Evolutionary conservation across 2,113 vertebrate species (phyloP), one percentile per base, ranked within the genome.

Genomic region (Eretmochelys imbricata): DNA sequence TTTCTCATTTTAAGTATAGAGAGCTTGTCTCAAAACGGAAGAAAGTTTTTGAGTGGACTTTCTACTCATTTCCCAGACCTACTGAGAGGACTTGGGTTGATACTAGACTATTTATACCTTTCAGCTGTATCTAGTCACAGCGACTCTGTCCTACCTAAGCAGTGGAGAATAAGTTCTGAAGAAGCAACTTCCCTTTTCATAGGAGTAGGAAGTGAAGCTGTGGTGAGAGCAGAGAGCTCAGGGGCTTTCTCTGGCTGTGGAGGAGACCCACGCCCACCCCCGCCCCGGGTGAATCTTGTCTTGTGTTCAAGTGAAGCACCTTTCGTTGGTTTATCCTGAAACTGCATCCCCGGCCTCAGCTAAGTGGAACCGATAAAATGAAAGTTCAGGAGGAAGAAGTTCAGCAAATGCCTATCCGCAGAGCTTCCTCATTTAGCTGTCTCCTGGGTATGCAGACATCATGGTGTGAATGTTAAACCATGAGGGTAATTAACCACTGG

Each of bases 111-210:
- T 48, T 69, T 84, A 80, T 91, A 80, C 89, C n/a, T 48, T 57
- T 51, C n/a, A 51, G 81, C 83, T 88, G 72, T 83, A 38, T 87
- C 59, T 96, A 9, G 0, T 59, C 69, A 83, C 72, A 38, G 69
- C 93, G 91, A 50, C 83, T 95, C 90, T 91, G 93, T 92, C 81
- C 84, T 75, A 87, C 93, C 90, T 65, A 90, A 42, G 94, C 0
- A 0, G 80, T 57, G 78, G 62, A 31, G 8, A 53, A 54, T 35
- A 80, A 84, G 89, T 69, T 95, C 93, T 96, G 27, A 96, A 96
- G 94, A 59, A 85, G 48, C 85, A 91, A 95, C 95, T 97, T 97
- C 96, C 82, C 84, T 95, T 96, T 97, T 96, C 35, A 2, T 5
- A 62, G 88, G 91, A 91, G 38, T 95, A 85, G 91, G 93, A 97